These are phyloP conservation scores for Drosophila nr. fundita DNA, from an alignment of 2,888 invertebrate genomes.

Conservation along the genomic window DNA sequence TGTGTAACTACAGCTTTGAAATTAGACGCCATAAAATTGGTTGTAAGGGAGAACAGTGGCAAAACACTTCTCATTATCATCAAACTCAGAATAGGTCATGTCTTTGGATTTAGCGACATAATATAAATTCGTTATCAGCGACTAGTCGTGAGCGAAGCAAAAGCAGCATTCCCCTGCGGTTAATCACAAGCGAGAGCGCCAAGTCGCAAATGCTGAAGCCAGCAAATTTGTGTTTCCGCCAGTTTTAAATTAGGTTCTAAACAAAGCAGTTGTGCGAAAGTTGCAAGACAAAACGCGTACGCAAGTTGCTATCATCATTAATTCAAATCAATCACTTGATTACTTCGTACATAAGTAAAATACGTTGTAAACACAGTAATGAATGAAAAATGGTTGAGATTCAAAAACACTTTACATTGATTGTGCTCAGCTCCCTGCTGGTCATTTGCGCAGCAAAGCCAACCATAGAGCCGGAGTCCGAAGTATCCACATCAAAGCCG, in stretches of 20 bases:
- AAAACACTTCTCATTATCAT: slow-evolving; percentile 31
- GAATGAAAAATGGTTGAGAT: slow-evolving; percentile 48
- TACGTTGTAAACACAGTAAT: slow-evolving; percentile 12
- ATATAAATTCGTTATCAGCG: slow-evolving; percentile 44
- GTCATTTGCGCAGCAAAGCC: slow-evolving; percentile 39
- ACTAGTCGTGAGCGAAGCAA: slow-evolving; percentile 7
- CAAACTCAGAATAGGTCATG: slow-evolving; percentile 61
- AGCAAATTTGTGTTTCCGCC: slow-evolving; percentile 27
- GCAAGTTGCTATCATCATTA: slow-evolving; percentile 28
- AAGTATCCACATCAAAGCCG: neutral
- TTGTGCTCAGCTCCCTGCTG: slow-evolving; percentile 24
- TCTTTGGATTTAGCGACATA: slow-evolving; percentile 29
- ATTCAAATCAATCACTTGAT: slow-evolving; percentile 47
- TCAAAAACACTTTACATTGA: slow-evolving; percentile 12
- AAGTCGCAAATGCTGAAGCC: slow-evolving; percentile 8
- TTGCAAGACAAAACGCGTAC: slow-evolving; percentile 12
- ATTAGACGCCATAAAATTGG: slow-evolving; percentile 1
- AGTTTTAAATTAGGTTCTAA: slow-evolving; percentile 57
- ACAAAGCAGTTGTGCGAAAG: slow-evolving; percentile 40
- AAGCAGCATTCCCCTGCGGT: neutral
- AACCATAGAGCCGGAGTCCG: slow-evolving; percentile 1
- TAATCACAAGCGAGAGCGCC: slow-evolving; percentile 22
- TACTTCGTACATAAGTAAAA: slow-evolving; percentile 22
- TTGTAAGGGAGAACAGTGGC: slow-evolving; percentile 3
- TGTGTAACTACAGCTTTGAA: neutral